Evolutionary conservation across 2,888 invertebrate species (phyloP).

Genomic region (Phortica okadai): DNA sequence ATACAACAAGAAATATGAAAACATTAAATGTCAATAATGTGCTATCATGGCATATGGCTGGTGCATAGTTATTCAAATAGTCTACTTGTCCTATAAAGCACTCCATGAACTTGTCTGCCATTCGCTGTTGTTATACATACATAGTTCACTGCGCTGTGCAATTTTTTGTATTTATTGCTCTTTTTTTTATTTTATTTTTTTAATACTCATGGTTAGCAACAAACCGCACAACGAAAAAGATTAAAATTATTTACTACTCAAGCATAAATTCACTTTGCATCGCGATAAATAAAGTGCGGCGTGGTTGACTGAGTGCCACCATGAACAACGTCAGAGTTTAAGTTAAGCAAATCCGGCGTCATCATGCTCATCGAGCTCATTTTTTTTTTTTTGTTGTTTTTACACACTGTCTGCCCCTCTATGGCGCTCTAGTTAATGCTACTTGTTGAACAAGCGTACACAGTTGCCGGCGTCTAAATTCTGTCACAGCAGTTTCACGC

Average conservation of each 20-base stretch:
- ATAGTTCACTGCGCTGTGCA: not conserved
- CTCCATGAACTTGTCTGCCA: not conserved
- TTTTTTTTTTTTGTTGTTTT: too few relatives aligned
- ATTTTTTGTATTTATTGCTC: not conserved
- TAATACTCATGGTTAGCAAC: not conserved
- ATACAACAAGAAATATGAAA: slow-evolving; percentile 23
- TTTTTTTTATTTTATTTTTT: not conserved
- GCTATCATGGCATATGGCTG: slow-evolving; percentile 17
- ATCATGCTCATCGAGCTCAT: not conserved
- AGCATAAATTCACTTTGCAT: slow-evolving; percentile 30
- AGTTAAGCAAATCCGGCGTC: not conserved
- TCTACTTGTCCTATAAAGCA: not conserved
- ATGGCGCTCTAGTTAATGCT: not conserved
- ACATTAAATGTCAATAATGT: slow-evolving; percentile 26
- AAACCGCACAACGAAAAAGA: slow-evolving; percentile 19
- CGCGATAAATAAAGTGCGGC: slow-evolving; percentile 24
- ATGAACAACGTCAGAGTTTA: not conserved
- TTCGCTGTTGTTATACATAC: not conserved
- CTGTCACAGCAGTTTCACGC: slow-evolving; percentile 21
- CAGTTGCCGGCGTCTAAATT: not conserved
- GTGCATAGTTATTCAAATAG: not conserved
- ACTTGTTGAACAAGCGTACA: slow-evolving; percentile 23
- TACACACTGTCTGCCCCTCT: not conserved
- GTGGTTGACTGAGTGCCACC: slow-evolving; percentile 25
- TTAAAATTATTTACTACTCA: slow-evolving; percentile 32